These are phyloP conservation scores for Tanytarsus gracilentus DNA, from an alignment of 2,888 invertebrate genomes.

Conservation along the genomic window DNA sequence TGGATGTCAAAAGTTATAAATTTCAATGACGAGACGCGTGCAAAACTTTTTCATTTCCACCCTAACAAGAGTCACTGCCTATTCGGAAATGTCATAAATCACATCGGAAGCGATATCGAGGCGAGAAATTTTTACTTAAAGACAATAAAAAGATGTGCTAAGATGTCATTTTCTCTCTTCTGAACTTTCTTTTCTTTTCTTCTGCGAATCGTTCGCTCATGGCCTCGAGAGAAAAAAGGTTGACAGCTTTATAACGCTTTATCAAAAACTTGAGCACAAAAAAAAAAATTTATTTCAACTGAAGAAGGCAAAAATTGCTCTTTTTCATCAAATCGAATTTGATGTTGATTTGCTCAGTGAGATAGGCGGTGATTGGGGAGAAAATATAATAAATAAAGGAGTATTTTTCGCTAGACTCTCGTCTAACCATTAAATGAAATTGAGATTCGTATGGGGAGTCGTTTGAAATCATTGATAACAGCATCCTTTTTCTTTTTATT, in stretches of 20 bases:
- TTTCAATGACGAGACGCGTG: too few species aligned
- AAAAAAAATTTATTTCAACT: not conserved
- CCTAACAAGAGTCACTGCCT: too few species aligned
- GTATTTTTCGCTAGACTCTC: not conserved
- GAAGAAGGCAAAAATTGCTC: not conserved
- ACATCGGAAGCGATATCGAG: too few species aligned
- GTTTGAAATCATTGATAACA: not conserved
- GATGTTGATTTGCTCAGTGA: not conserved
- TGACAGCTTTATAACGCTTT: constrained; percentile 12
- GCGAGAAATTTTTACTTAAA: too few species aligned
- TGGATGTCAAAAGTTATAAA: too few species aligned
- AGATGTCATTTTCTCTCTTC: constrained; percentile 6
- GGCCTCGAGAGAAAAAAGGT: too few species aligned
- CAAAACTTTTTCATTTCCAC: too few species aligned
- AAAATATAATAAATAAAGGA: not conserved
- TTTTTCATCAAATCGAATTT: not conserved
- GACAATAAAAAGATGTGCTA: constrained; percentile 8
- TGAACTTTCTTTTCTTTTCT: too few species aligned
- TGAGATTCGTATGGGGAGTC: not conserved
- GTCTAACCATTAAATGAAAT: not conserved
- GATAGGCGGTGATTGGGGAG: not conserved
- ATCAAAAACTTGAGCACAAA: not conserved
- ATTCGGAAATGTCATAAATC: too few species aligned
- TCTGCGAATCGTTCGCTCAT: too few species aligned
- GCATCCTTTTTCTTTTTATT: not conserved